Evolutionary conservation across 2,797 vertebrate genomes (phyloP), one percentile per base, ranked within the genome.

Genomic region (Epinephelus awoara): DNA sequence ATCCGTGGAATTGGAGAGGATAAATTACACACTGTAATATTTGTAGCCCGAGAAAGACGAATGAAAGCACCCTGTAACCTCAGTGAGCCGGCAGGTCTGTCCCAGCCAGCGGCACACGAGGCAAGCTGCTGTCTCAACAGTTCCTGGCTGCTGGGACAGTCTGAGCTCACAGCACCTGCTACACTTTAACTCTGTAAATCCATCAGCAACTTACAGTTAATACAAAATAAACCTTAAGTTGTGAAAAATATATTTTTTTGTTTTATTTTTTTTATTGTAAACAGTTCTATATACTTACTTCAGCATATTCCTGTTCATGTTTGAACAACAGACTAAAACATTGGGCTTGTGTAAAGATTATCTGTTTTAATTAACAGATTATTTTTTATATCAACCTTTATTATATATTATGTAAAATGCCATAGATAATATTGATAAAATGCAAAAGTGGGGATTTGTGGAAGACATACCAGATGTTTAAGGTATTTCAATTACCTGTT

Each of bases 11-110:
- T 84, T 81, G 77, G 59, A 68, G 67, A 77, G 89, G 89, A 87
- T 92, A 85, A 90, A 93, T 94, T 91, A 89, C 84, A 90, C 27
- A 65, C 67, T 84, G 80, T 82, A 88, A 88, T 91, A 88, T 93
- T 78, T 90, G 79, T 77, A 75, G 77, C 18, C 56, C 52, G 85
- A 59, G 71, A 85, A 74, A 87, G 81, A 88, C 1, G 25, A 80
- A 85, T 83, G 61, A 86, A 87, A 85, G 42, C 78, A 83, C 66
- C 51, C 44, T 72, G 79, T 84, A 85, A 83, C 82, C 81, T 81
- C 80, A 27, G 78, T 47, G 79, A 79, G 81, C 72, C 79, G 69
- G 56, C 73, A 83, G 85, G 68, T 83, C 80, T 88, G 85, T 89
- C 85, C 79, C 78, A 86, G 84, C 19, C 86, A 90, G 85, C 84